phyloP scores from a whole-genome alignment of 2,797 vertebrate species.

The Hybognathus amarus region DNA sequence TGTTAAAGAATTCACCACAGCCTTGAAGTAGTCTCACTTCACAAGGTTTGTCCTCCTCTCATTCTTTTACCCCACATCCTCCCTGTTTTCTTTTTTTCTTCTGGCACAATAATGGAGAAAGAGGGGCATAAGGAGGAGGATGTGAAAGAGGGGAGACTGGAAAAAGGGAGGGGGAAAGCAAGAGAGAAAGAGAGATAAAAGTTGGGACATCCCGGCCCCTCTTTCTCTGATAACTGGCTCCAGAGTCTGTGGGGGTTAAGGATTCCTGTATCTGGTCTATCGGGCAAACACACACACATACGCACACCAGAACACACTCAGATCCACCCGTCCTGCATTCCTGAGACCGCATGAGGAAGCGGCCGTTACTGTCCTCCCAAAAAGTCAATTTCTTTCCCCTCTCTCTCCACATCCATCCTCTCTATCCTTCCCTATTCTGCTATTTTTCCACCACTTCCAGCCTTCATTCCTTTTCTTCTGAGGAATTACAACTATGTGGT shows the following conservation, averaged over 20 bases:
- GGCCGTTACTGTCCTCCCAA: slow-evolving; percentile 76
- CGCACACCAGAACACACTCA: slow-evolving; percentile 65
- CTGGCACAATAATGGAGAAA: slow-evolving; percentile 48
- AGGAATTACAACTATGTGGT: slow-evolving; percentile 21
- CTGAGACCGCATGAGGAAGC: slow-evolving; percentile 77
- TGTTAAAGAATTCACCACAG: slow-evolving; percentile 57
- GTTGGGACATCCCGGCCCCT: slow-evolving; percentile 65
- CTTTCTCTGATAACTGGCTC: slow-evolving; percentile 80
- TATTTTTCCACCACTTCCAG: slow-evolving; percentile 41
- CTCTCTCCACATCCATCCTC: slow-evolving; percentile 61
- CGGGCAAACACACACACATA: slow-evolving; percentile 64
- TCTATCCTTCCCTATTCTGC: slow-evolving; percentile 58
- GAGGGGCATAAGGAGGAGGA: slow-evolving; percentile 32
- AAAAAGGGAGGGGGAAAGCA: slow-evolving; percentile 58
- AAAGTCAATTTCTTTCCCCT: slow-evolving; percentile 69
- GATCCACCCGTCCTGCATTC: slow-evolving; percentile 82
- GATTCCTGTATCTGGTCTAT: slow-evolving; percentile 80
- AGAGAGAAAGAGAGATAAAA: slow-evolving; percentile 45
- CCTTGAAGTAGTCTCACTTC: slow-evolving; percentile 67
- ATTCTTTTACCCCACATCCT: slow-evolving; percentile 58
- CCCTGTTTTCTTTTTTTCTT: slow-evolving; percentile 47
- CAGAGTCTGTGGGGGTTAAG: slow-evolving; percentile 79
- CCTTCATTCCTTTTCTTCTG: slow-evolving; percentile 22
- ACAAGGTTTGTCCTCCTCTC: slow-evolving; percentile 63
- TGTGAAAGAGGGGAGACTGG: slow-evolving; percentile 58